phyloP scores from a whole-genome alignment of 2,888 invertebrate species.

The Sarcophaga rosellei region DNA sequence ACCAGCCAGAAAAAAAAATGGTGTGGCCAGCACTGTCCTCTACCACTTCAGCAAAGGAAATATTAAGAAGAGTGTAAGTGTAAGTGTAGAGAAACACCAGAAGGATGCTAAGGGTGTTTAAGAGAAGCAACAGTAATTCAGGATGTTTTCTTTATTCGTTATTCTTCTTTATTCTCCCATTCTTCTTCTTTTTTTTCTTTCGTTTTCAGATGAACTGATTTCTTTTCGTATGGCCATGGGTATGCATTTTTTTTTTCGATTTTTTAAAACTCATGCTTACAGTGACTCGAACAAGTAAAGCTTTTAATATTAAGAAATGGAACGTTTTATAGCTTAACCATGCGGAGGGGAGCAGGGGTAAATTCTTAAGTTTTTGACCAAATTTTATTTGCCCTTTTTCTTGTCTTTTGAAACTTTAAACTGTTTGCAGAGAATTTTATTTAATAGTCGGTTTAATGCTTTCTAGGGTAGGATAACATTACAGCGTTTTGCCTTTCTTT shows the following conservation, averaged over 20 bases:
- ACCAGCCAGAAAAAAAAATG: slow-evolving; percentile 21
- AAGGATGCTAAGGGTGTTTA: neutral
- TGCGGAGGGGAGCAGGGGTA: neutral
- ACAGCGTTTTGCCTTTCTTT: slow-evolving; percentile 9
- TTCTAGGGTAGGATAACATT: no score
- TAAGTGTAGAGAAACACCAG: neutral
- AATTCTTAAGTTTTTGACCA: neutral
- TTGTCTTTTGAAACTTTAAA: slow-evolving; percentile 17
- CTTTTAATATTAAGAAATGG: slow-evolving; percentile 28
- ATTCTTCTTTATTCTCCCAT: no score
- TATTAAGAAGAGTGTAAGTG: neutral
- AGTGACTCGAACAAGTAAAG: slow-evolving; percentile 18
- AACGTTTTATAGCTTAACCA: no score
- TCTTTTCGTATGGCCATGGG: slow-evolving; percentile 23
- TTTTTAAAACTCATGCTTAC: neutral
- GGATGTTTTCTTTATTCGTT: neutral
- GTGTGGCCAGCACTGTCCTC: no score
- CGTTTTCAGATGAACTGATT: slow-evolving; percentile 53
- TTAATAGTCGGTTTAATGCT: slow-evolving; percentile 19
- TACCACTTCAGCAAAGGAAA: neutral
- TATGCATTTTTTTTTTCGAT: neutral
- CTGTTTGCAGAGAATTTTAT: slow-evolving; percentile 38
- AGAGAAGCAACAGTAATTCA: slow-evolving; percentile 43
- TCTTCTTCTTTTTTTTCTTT: neutral
- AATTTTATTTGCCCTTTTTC: no score